These are phyloP conservation scores for Acanthurus leucopareius DNA, from an alignment of 2,797 vertebrate species.

Conservation along the genomic window DNA sequence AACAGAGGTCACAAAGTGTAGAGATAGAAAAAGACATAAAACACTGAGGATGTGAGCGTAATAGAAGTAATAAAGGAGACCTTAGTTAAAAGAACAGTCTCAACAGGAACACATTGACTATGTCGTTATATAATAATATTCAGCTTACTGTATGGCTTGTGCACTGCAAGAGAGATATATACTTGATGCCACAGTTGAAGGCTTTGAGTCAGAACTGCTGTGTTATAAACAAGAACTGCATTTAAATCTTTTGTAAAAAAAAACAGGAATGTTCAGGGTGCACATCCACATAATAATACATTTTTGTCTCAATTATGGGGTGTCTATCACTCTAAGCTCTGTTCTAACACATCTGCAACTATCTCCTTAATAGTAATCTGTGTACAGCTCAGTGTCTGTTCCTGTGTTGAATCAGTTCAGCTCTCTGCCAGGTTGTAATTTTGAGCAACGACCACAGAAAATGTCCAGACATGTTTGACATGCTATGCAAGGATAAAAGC, in stretches of 20 bases:
- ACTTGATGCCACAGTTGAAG: constrained; percentile 1
- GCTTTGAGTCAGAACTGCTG: neutral
- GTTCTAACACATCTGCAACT: constrained; percentile 31
- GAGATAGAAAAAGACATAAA: neutral
- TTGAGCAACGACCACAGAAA: constrained; percentile 31
- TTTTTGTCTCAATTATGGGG: constrained; percentile 5
- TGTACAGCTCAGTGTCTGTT: constrained; percentile 37
- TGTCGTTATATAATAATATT: neutral
- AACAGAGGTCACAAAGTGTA: constrained; percentile 2
- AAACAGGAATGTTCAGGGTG: neutral
- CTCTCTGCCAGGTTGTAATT: constrained; percentile 18
- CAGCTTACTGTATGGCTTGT: neutral
- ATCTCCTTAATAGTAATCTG: constrained; percentile 10
- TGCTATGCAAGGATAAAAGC: constrained; percentile 3
- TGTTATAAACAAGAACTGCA: neutral
- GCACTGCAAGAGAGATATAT: neutral
- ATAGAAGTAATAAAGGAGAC: neutral
- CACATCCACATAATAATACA: neutral
- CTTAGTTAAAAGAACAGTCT: neutral
- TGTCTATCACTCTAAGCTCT: constrained; percentile 12
- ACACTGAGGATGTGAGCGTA: neutral
- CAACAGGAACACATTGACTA: neutral
- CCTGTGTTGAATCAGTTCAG: constrained; percentile 30
- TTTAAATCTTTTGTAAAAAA: too few species aligned
- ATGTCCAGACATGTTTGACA: constrained; percentile 59